Evolutionary conservation across 2,113 vertebrate species (phyloP), one percentile per base, ranked within the genome.

Genomic region (Phaetusa simplex): DNA sequence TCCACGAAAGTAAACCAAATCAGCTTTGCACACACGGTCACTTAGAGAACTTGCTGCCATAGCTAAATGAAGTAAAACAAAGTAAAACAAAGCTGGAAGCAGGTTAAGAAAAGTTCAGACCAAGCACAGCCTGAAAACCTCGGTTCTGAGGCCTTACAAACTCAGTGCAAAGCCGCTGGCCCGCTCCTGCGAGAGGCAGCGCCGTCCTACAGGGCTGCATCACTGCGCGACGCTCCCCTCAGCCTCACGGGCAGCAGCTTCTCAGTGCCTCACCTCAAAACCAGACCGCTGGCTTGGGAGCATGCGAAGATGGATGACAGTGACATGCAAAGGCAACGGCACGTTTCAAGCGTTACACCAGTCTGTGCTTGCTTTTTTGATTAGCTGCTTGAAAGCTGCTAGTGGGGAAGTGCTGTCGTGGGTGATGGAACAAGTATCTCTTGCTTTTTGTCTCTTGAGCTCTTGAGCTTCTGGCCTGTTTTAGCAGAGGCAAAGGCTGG

Each of bases 71-170:
- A 61, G 18, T 26, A 56, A 87, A 82, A 52, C 16, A 14, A 74
- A 91, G 29, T 59, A n/a, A 64, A 88, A 38, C 23, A 93, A 82
- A 85, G 53, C 62, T 85, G 34, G 19, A 36, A 55, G 34, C 43
- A 52, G 49, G 55, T 93, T 92, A 93, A 58, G 58, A 69, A 52
- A n/a, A 94, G 62, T 77, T 93, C 82, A 62, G 30, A 32, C 14
- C 32, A 19, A 83, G 58, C 67, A 62, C 30, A 86, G 23, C 12
- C 29, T 0, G 4, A 66, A 74, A 91, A 45, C 18, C 53, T 86
- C 58, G 3, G 20, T 58, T n/a, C 8, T 64, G 58, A 87, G 42
- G 52, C 47, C 50, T 74, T 55, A 52, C 22, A 89, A 94, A 81
- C 42, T 45, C 86, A 42, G 16, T 16, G 16, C 40, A 59, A 66